These are phyloP conservation scores for Setipinna tenuifilis DNA, from an alignment of 2,797 vertebrate genomes.

Conservation along the genomic window DNA sequence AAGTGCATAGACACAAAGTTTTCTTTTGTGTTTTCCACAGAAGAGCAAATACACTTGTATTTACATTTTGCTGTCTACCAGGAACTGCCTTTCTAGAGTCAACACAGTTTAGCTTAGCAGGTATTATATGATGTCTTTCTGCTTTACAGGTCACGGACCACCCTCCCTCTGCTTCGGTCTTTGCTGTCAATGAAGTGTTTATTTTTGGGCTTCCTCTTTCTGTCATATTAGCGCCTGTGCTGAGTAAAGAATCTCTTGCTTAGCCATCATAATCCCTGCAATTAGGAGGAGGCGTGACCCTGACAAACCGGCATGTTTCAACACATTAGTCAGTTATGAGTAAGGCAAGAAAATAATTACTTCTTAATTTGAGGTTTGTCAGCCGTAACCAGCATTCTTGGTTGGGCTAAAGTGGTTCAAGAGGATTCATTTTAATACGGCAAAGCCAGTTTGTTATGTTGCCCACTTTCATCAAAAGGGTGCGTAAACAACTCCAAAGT, in stretches of 20 bases:
- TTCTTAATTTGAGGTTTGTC: constrained; percentile 73
- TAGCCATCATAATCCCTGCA: constrained; percentile 68
- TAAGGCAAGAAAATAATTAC: constrained; percentile 71
- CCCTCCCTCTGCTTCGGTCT: background rate
- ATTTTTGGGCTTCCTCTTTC: constrained; percentile 22
- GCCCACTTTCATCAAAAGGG: background rate
- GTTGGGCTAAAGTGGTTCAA: constrained; percentile 48
- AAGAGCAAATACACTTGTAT: background rate
- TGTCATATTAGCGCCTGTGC: constrained; percentile 52
- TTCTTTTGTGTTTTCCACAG: background rate
- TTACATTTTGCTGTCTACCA: background rate
- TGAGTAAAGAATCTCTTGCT: constrained; percentile 58
- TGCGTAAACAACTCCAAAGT: background rate
- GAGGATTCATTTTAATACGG: background rate
- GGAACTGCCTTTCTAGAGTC: background rate
- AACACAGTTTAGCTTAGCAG: background rate
- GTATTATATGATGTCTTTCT: background rate
- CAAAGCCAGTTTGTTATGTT: background rate
- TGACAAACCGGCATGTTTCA: constrained; percentile 60
- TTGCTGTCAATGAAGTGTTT: constrained; percentile 26
- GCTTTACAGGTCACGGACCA: background rate
- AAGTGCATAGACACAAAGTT: too few relatives aligned
- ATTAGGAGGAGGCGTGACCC: constrained; percentile 68
- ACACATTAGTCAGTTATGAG: constrained; percentile 67
- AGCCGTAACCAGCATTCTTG: constrained; percentile 67